Evolutionary conservation across 92 coral and sea anemone genomes (phyloP), one percentile per base, ranked within the genome.

Genomic region (Epizoanthus rinbou): DNA sequence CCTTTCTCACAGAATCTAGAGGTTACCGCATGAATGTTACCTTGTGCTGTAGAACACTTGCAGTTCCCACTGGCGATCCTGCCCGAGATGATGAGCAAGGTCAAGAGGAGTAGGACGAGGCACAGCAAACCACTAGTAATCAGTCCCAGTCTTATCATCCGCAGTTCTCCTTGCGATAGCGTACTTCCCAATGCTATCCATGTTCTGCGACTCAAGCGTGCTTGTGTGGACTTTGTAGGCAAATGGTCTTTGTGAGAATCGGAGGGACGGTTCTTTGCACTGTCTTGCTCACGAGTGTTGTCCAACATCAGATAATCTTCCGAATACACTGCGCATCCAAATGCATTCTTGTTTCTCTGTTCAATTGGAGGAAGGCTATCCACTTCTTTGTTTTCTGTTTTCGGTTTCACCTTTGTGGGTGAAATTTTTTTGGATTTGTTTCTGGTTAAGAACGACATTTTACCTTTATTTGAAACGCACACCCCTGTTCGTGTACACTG

Each of bases 81-180:
- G 11, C 81, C 81, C 22, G 53, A 76, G 54, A 76, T 57, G 21
- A 76, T 3, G 33, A 76, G 81, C 16, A 76, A 0, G 17, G 80
- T 35, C n/a, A 75, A 14, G 18, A 76, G 52, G 7, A 76, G 31
- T n/a, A 58, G 21, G n/a, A 59, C 15, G 35, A 50, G 60, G 64
- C 53, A 57, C 68, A 76, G 35, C 63, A 76, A 33, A 2, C 53
- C 18, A 57, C 41, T 76, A 53, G 22, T 28, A 58, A 58, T 28
- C 18, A 76, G 25, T 31, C 81, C 81, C 54, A 76, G 35, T 23
- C 68, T 56, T 8, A 76, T 76, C 25, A 58, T 16, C 35, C 69
- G 37, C 69, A 76, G 59, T 13, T 59, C 81, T 19, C 31, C 39
- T 76, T 57, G 17, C 9, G 69, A 76, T 57, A 67, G 68, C 24